Evolutionary conservation across 2,797 vertebrate species (phyloP).

Genomic region (Parotocinclus haroldoi): DNA sequence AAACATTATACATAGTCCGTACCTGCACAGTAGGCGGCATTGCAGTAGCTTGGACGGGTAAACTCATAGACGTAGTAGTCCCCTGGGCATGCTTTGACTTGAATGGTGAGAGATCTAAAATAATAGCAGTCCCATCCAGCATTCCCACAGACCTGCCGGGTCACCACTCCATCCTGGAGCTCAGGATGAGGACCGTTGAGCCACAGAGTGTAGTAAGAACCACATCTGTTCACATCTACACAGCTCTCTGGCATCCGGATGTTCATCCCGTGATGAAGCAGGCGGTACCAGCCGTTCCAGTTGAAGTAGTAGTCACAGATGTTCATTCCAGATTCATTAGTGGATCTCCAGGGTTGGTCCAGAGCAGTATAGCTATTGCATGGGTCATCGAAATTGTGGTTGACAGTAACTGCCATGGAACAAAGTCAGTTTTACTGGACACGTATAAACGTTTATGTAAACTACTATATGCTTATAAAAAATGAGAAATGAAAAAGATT

Average conservation of each 20-base stretch:
- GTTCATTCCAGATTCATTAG: background rate
- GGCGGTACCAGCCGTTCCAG: background rate
- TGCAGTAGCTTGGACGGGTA: background rate
- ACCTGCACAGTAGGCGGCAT: constrained; percentile 17
- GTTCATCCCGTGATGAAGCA: background rate
- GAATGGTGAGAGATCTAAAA: background rate
- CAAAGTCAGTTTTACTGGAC: background rate
- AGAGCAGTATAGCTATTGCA: background rate
- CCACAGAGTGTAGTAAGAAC: background rate
- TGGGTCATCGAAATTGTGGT: background rate
- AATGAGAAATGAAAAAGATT: too few relatives aligned
- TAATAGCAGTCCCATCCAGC: background rate
- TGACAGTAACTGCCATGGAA: background rate
- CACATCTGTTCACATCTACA: background rate
- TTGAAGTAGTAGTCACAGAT: background rate
- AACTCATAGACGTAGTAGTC: background rate
- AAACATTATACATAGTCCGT: background rate
- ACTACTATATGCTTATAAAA: too few relatives aligned
- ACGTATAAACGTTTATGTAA: background rate
- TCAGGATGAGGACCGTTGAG: background rate
- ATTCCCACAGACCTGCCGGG: background rate
- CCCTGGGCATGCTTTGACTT: background rate
- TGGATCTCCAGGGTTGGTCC: background rate
- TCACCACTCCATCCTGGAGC: background rate
- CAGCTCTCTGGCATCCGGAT: background rate